Conservation (phyloP, 2,113 vertebrate species). For the Girardinichthys multiradiatus region DNA sequence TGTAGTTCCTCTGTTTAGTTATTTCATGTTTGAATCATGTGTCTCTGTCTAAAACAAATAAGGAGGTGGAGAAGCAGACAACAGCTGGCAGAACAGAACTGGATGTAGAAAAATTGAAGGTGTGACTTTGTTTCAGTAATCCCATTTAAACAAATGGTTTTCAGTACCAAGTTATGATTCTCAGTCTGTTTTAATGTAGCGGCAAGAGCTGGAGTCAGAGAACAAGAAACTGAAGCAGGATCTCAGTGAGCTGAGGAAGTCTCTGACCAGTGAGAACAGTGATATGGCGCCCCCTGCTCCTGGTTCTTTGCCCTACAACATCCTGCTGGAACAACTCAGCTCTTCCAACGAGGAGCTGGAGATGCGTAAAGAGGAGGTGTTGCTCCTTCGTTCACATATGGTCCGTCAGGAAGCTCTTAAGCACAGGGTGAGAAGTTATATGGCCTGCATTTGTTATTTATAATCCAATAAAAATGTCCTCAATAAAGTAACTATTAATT, state of each 20-base stretch:
- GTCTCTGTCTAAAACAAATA: constrained; percentile 5
- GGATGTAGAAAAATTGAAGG: constrained; percentile 96
- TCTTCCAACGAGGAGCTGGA: constrained; percentile 92
- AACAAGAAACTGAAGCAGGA: constrained; percentile 96
- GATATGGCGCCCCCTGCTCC: constrained; percentile 79
- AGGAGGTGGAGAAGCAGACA: constrained; percentile 87
- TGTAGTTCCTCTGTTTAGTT: not conserved
- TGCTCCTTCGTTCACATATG: constrained; percentile 92
- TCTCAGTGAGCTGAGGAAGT: constrained; percentile 88
- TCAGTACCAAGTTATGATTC: not conserved
- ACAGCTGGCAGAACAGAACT: constrained; percentile 88
- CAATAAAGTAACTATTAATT: not conserved
- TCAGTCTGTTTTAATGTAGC: constrained; percentile 71
- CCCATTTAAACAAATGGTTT: not conserved
- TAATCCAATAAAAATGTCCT: not conserved
- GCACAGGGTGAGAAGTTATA: constrained; percentile 82
- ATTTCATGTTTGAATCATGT: not conserved
- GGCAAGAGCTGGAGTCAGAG: constrained; percentile 93
- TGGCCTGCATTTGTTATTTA: not conserved
- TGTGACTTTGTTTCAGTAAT: constrained; percentile 55
- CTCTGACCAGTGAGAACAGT: constrained; percentile 82
- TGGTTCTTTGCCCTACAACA: constrained; percentile 86
- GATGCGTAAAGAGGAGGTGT: constrained; percentile 95
- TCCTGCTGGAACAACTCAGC: constrained; percentile 90
- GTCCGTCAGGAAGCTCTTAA: constrained; percentile 92